These are phyloP conservation scores for Nematostella vectensis DNA, from an alignment of 92 coral and sea anemone genomes.

Conservation along the genomic window DNA sequence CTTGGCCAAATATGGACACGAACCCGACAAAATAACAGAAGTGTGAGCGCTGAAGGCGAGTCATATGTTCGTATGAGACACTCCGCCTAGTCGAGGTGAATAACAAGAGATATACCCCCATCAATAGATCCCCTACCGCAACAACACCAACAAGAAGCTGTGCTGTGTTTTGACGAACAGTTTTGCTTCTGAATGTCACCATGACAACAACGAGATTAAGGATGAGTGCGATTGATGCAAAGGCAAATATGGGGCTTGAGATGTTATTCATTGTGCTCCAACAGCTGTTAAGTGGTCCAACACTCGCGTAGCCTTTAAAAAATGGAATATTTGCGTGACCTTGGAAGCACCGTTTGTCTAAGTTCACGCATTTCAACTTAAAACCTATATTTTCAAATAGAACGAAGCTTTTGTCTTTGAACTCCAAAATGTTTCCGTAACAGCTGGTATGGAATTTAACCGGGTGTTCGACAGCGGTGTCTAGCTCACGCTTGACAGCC, in stretches of 20 bases:
- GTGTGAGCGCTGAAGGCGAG: neutral
- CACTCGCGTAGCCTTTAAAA: conserved; percentile 4
- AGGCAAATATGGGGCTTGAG: conserved; percentile 5
- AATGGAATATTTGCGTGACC: conserved; percentile 9
- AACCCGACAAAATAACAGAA: conserved; percentile 25
- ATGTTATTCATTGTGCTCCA: conserved; percentile 20
- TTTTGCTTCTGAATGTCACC: conserved; percentile 15
- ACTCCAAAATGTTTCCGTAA: conserved; percentile 22
- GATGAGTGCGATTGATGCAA: conserved; percentile 23
- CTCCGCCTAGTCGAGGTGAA: conserved; percentile 16
- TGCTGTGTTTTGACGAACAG: conserved; percentile 18
- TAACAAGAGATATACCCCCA: conserved; percentile 15
- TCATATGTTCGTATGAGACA: conserved; percentile 14
- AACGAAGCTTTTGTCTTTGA: conserved; percentile 10
- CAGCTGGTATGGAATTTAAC: conserved; percentile 11
- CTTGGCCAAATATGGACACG: conserved; percentile 13
- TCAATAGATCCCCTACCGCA: conserved; percentile 19
- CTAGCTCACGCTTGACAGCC: no score
- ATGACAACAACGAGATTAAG: conserved; percentile 25
- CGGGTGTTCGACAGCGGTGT: conserved; percentile 7
- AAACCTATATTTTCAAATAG: conserved; percentile 4
- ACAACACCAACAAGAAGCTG: conserved; percentile 10
- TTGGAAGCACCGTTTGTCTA: conserved; percentile 10
- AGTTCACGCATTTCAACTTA: conserved; percentile 6
- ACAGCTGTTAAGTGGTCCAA: conserved; percentile 17